Conservation (phyloP, 2,113 vertebrate species). For the Falco punctatus region DNA sequence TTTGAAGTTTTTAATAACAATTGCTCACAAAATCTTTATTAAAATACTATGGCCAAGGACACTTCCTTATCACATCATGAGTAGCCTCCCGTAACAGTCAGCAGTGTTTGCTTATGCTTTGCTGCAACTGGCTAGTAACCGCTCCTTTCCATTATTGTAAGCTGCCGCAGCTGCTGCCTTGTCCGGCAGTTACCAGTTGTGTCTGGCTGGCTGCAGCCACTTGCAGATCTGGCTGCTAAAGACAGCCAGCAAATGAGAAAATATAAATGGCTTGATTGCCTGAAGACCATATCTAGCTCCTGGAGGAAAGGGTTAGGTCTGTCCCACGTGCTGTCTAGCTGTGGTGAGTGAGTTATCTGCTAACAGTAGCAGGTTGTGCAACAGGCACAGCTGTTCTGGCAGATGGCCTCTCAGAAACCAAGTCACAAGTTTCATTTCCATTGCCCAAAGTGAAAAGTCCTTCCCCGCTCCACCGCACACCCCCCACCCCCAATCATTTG, state of each 20-base stretch:
- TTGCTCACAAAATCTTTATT: background rate
- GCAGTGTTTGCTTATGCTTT: background rate
- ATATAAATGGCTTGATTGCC: background rate
- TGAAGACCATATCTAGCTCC: background rate
- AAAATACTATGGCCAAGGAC: background rate
- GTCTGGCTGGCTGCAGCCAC: background rate
- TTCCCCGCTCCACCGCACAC: background rate
- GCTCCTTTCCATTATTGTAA: background rate
- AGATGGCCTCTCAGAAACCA: constrained; percentile 64
- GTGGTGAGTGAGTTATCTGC: constrained; percentile 50
- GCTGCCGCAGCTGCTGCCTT: background rate
- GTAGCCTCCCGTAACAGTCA: background rate
- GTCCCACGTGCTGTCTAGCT: background rate
- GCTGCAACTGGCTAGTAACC: background rate
- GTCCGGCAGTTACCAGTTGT: background rate
- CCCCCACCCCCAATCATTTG: background rate
- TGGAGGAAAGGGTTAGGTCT: background rate
- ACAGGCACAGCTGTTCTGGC: constrained; percentile 44
- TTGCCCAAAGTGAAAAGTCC: background rate
- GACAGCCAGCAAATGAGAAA: background rate
- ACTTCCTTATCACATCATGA: background rate
- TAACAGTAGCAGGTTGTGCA: constrained; percentile 63
- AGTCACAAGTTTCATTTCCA: constrained; percentile 77
- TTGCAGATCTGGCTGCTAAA: background rate
- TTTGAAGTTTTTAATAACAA: background rate